Evolutionary conservation across 2,797 vertebrate species (phyloP), one percentile per base, ranked within the genome.

Genomic region (Alauda arvensis): DNA sequence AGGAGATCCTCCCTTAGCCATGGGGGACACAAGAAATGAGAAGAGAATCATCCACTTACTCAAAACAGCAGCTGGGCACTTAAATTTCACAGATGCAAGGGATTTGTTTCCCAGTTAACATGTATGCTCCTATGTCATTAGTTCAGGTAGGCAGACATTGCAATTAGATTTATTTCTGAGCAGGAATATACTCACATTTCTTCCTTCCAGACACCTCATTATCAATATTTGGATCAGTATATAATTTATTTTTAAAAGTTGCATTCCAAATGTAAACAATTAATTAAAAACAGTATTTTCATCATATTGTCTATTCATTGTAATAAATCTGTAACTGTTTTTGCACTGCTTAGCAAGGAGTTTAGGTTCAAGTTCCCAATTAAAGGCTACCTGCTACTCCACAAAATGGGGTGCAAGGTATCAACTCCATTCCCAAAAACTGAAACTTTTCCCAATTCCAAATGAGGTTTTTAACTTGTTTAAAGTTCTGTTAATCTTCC

Each of bases 1-100:
- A 96, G 97, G 98, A 60, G 97, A 98, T 92, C 97, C 98, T 98
- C 98, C 97, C 98, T 99, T 97, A 97, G 97, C 95, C 95, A 96
- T 0, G 71, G 92, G 14, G 85, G 92, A 95, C 77, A 94, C 71
- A 95, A 83, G 83, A 92, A 94, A 88, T 39, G 65, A 95, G 77
- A 96, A 93, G 86, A 96, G 77, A 93, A 96, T 96, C 94, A 97
- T 89, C 95, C 92, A 93, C 91, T 82, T 71, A 59, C 79, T 91
- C 76, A 49, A 56, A 75, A 62, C 2, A 69, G 33, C 31, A 94
- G 65, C 77, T 87, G 52, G 63, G 89, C 34, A 91, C 57, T 76
- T 70, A 8, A 2, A 77, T 51, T 79, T 61, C 89, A 91, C 42
- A 90, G 8, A 56, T 3, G 13, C 5, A 57, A 62, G 29, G 33